Evolutionary conservation across 2,888 invertebrate species (phyloP), one percentile per base, ranked within the genome.

Genomic region (Monochamus alternatus): DNA sequence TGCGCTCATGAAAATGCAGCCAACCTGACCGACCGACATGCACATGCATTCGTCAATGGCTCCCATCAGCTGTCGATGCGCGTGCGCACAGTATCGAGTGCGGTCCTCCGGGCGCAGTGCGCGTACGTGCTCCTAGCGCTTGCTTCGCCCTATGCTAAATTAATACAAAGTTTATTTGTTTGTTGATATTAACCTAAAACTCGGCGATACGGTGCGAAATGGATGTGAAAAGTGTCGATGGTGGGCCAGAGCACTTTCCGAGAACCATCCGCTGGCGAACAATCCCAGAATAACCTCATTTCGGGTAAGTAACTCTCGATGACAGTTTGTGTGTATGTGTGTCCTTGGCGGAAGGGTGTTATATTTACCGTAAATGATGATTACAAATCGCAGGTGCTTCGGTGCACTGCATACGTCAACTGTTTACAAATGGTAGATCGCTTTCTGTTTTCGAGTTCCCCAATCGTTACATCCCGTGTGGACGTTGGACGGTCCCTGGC

Each of bases 101-200:
- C 59, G 73, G 78, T 73, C 76, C 78, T 68, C 75, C 68, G 78
- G 22, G 22, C 22, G 67, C 78, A 78, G 83, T 86, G 87, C 87
- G 87, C 87, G 88, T 87, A 87, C 87, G 88, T 88, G 79, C 79
- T 80, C 73, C 66, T 65, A 78, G 79, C 76, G 79, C 76, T 79
- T 81, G 84, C 82, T 82, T 83, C 84, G 83, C 83, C 83, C 84
- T 84, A 83, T 83, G 81, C 84, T 80, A 80, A 83, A 84, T 81
- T 89, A 83, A 83, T 82, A 83, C 82, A 83, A 83, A 85, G 84
- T 86, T 85, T 85, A 83, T 86, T 86, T 86, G 86, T 87, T 87
- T 87, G 86, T 87, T 87, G 86, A 86, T 87, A 85, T 87, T 87
- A 87, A 87, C 86, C 87, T 88, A 86, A 86, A 87, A 86, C 82